A percentile compares a stretch with the other conserved stretches of the same genome.
Evolutionary conservation across 1,140 invertebrate genomes (phyloP).

Genomic region (Drosophila trapezifrons): DNA sequence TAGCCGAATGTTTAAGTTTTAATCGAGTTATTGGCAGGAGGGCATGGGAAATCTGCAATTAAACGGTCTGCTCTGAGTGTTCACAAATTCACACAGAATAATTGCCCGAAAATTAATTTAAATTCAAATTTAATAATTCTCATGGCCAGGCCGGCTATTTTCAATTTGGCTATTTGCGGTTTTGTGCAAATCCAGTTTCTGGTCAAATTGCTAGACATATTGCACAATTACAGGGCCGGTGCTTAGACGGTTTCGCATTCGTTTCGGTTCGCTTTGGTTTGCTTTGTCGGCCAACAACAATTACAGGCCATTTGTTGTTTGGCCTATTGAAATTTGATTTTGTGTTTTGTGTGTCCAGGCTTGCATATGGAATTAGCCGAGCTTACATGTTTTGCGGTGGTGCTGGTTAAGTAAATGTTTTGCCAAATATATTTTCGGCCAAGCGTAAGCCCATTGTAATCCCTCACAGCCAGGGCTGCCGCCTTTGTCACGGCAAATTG

Average conservation of each 20-base stretch:
- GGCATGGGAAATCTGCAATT: conserved; percentile 3
- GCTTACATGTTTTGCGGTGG: conserved; percentile 40
- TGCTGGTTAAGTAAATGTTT: conserved; percentile 20
- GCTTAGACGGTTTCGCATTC: conserved; percentile 21
- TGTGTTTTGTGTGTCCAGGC: conserved; percentile 12
- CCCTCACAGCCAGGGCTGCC: background rate
- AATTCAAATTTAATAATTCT: conserved; percentile 52
- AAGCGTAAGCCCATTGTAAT: conserved; percentile 1
- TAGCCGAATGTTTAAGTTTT: conserved; percentile 47
- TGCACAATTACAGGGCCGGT: conserved; percentile 40
- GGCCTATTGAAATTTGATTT: conserved; percentile 42
- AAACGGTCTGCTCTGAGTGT: conserved; percentile 1
- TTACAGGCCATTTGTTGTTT: conserved; percentile 32
- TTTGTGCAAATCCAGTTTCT: conserved; percentile 40
- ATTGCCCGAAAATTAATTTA: conserved; percentile 28
- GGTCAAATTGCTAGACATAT: conserved; percentile 45
- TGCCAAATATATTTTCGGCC: conserved; percentile 8
- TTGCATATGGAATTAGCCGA: conserved; percentile 23
- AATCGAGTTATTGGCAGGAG: conserved; percentile 47
- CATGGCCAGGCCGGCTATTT: conserved; percentile 8
- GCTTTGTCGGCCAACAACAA: conserved; percentile 31
- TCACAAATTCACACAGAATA: conserved; percentile 14
- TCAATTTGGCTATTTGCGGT: conserved; percentile 51
- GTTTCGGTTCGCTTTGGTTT: conserved; percentile 22
- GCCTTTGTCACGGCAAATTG: too few species aligned